Conservation (phyloP, 2,113 vertebrate genomes). For the Cinclus mexicanus region DNA sequence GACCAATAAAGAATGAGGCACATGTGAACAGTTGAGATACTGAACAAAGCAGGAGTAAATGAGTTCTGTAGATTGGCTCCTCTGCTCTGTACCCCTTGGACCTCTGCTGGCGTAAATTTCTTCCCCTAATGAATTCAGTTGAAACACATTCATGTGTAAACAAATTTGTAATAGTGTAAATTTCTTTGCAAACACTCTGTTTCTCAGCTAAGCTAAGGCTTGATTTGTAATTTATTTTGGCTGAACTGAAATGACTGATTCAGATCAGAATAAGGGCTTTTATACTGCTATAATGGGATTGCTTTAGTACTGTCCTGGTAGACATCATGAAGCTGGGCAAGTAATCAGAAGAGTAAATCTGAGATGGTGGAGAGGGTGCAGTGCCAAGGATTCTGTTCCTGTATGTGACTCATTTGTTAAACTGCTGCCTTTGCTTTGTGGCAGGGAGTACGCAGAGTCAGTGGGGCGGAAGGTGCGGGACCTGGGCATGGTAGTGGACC, state of each 20-base stretch:
- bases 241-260: not conserved
- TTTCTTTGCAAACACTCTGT: not conserved
- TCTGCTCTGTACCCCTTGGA: not conserved
- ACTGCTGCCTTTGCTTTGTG: constrained; percentile 35
- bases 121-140: not conserved
- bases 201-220: not conserved
- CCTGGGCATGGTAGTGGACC: constrained; percentile 96
- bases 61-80: not conserved
- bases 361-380: not conserved
- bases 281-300: not conserved
- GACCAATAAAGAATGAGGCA: not conserved
- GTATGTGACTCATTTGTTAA: not conserved
- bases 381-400: not conserved
- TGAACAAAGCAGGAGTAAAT: not conserved
- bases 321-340: not conserved
- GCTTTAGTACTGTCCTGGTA: not conserved
- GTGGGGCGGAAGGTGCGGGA: constrained; percentile 96
- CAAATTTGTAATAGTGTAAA: not conserved
- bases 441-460: constrained; percentile 94
- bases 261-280: not conserved
- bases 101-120: not conserved
- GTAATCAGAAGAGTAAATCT: not conserved
- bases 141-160: not conserved
- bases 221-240: not conserved
- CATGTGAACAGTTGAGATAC: not conserved